Evolutionary conservation across 2,888 invertebrate species (phyloP).

Genomic region (Diogma glabrata): DNA sequence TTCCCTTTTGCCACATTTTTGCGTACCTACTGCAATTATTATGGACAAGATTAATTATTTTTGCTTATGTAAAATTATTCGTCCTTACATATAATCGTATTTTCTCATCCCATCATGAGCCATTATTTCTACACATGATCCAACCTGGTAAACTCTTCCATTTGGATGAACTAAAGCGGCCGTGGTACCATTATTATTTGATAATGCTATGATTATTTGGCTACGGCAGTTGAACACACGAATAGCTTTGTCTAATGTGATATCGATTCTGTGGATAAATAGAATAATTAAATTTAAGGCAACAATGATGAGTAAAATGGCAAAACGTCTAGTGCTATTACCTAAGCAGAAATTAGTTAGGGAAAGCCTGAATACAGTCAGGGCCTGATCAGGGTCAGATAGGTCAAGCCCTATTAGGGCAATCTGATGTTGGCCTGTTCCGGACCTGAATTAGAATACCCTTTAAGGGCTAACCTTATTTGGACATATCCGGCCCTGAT

Average conservation of each 20-base stretch:
- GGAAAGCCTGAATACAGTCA: too few relatives aligned
- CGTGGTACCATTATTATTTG: slow-evolving; percentile 63
- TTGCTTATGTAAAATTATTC: slow-evolving; percentile 2
- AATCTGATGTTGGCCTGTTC: too few relatives aligned
- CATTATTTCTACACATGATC: slow-evolving; percentile 78
- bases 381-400: too few relatives aligned
- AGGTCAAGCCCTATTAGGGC: too few relatives aligned
- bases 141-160: slow-evolving; percentile 75
- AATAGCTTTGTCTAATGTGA: slow-evolving; percentile 61
- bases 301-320: too few relatives aligned
- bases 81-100: slow-evolving; percentile 54
- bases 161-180: slow-evolving; percentile 78
- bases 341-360: too few relatives aligned
- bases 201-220: slow-evolving; percentile 68
- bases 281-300: too few relatives aligned
- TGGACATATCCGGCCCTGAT: too few relatives aligned
- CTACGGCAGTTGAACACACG: slow-evolving; percentile 50
- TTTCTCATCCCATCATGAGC: slow-evolving; percentile 71
- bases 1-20: slow-evolving; percentile 88
- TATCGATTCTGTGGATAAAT: slow-evolving; percentile 73
- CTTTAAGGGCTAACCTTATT: too few relatives aligned
- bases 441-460: too few relatives aligned
- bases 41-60: slow-evolving; percentile 6
- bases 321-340: too few relatives aligned
- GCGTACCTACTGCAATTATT: slow-evolving; percentile 56